Evolutionary conservation across 1,140 invertebrate genomes (phyloP), one percentile per base, ranked within the genome.

Genomic region (Ganaspis sp.): DNA sequence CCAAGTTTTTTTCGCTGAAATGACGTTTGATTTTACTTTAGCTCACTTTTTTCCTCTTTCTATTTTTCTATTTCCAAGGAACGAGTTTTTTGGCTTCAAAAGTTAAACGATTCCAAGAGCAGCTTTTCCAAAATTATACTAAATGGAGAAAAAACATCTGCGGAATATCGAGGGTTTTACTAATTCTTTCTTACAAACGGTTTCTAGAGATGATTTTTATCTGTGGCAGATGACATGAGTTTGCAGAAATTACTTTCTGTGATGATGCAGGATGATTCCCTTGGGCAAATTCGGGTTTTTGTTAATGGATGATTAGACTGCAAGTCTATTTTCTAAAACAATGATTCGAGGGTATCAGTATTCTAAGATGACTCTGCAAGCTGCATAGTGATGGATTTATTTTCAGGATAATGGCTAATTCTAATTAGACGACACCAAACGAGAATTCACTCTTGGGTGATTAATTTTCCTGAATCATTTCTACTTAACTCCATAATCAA

Each of bases 1-100:
- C 15, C 58, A 64, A 15, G 12, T 49, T 64, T 64, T 58, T 64
- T 64, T 64, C 23, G 12, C 58, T 64, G 58, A 64, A 64, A 34
- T 23, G 53, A 58, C 15, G 23, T 34, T 26, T 8, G 58, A 26
- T 64, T 64, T 64, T n/a, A 64, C 26, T 64, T 64, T 64, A 6
- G 15, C 54, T 21, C 9, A 19, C 49, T 21, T 1, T 54, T 54
- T 54, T 21, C 42, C n/a, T 45, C 12, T 15, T n/a, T 6, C 17
- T 54, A 21, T 23, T 54, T 54, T 54, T 12, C 42, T 45, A 3
- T 12, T 45, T 45, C 29, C 29, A 42, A 42, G 11, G 15, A 9
- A 19, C 17, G 8, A 19, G 17, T 58, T 58, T 26, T 26, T 15
- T 64, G 26, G 2, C 17, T 17, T 49, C 17, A 17, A 4, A 4